Evolutionary conservation across 2,113 vertebrate genomes (phyloP).

Genomic region (Notothenia coriiceps): DNA sequence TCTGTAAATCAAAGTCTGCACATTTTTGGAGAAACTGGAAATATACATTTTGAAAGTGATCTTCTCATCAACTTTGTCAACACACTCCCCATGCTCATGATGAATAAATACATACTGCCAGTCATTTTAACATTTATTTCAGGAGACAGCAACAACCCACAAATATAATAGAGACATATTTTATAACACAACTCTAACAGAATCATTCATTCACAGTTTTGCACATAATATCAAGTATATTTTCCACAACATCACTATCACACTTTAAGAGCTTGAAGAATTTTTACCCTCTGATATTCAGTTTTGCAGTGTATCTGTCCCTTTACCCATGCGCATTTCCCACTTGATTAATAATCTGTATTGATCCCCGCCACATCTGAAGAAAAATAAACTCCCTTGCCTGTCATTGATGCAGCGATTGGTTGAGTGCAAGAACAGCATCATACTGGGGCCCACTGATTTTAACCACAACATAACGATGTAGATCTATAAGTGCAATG

Average conservation of each 20-base stretch:
- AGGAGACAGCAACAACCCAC: conserved; percentile 49
- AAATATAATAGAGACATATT: conserved; percentile 49
- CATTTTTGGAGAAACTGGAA: not conserved
- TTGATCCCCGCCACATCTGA: conserved; percentile 17
- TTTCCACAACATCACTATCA: conserved; percentile 68
- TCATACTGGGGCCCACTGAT: conserved; percentile 26
- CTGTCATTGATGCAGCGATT: conserved; percentile 37
- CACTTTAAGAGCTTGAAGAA: conserved; percentile 64
- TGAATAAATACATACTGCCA: not conserved
- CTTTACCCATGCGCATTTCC: conserved; percentile 57
- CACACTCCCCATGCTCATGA: not conserved
- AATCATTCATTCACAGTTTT: conserved; percentile 65
- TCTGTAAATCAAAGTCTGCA: not conserved
- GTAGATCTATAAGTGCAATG: conserved; percentile 22
- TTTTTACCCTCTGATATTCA: conserved; percentile 36
- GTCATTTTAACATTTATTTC: conserved; percentile 58
- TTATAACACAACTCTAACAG: conserved; percentile 58
- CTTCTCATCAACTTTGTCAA: not conserved
- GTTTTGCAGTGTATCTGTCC: conserved; percentile 57
- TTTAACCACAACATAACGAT: conserved; percentile 22
- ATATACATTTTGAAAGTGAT: not conserved
- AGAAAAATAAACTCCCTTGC: conserved; percentile 2
- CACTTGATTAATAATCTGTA: conserved; percentile 36
- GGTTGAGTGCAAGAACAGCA: conserved; percentile 37
- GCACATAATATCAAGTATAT: conserved; percentile 62